These are phyloP conservation scores for Oegoconia quadripuncta DNA, from an alignment of 2,888 invertebrate species.

Conservation along the genomic window DNA sequence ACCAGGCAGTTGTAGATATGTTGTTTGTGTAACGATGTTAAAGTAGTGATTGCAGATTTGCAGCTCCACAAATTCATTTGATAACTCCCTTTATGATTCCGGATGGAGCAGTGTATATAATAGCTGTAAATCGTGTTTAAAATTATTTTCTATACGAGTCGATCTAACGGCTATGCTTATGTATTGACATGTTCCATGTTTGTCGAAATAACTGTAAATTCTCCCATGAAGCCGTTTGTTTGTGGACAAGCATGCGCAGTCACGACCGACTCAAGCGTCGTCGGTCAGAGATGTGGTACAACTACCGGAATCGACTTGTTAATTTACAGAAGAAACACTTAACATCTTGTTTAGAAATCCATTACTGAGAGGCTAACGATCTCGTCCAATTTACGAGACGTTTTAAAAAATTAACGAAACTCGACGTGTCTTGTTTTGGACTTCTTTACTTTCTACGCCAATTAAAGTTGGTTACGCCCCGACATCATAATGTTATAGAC, in stretches of 20 bases:
- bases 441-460: slow-evolving; percentile 13
- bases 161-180: too few species aligned
- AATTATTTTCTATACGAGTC: too few species aligned
- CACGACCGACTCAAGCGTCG: background rate
- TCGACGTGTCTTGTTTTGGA: slow-evolving; percentile 1
- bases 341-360: background rate
- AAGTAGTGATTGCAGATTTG: too few species aligned
- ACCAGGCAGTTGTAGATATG: too few species aligned
- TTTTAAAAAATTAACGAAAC: slow-evolving; percentile 9
- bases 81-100: background rate
- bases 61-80: background rate
- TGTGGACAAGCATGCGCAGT: background rate
- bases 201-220: slow-evolving; percentile 16
- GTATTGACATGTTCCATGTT: background rate
- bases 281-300: background rate
- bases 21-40: too few species aligned
- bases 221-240: too few species aligned
- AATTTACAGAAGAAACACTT: background rate
- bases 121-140: background rate
- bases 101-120: background rate
- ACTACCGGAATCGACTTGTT: background rate
- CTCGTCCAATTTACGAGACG: slow-evolving; percentile 7
- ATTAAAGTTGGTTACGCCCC: slow-evolving; percentile 10
- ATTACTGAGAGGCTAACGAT: slow-evolving; percentile 8
- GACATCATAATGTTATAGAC: background rate